Base-by-base conservation (phyloP, 2,888 invertebrate species). In the Drosophila quinaria region DNA sequence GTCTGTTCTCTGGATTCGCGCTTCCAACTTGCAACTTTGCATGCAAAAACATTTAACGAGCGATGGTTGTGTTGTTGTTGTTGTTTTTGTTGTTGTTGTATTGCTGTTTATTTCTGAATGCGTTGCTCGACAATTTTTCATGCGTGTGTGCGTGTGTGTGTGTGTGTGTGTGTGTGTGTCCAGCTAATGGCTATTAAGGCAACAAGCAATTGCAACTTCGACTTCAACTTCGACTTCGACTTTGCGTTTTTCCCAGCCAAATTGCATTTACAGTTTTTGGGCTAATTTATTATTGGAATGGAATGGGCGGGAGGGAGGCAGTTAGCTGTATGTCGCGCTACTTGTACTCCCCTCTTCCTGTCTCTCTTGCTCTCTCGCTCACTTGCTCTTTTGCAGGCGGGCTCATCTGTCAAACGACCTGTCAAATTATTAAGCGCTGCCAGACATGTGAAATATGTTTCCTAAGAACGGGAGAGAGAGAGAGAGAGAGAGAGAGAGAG, bases 341-440 rank as follows among this genome's bases (percentile, higher is more conserved):
- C 67, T 73, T 73, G 66, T 42, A 3, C 37, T 10, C 29, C 15
- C 19, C 52, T 37, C 22, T 25, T 25, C 5, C 35, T 9, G 22
- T n/a, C 35, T 19, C 33, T 33, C 13, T 2, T 13, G 33, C 17
- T 4, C 31, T 17, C 33, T 33, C 33, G 9, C n/a, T 19, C 33
- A 19, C 13, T 2, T 13, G 33, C 8, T 19, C 17, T 8, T 17
- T 41, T 22, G 54, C 67, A 58, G 70, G 70, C 73, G 67, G 73
- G 69, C 82, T 77, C 83, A 83, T 83, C 86, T 81, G 88, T 83
- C 83, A 87, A 81, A 74, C 56, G 74, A 80, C 69, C 83, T 83
- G 83, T 83, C 83, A 83, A 83, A 87, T 83, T 83, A 85, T 87
- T 85, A 87, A 85, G 88, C 83, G 86, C 70, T 85, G 77, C 82